Evolutionary conservation across 1,140 invertebrate species (phyloP).

Genomic region (Bemisia tabaci): DNA sequence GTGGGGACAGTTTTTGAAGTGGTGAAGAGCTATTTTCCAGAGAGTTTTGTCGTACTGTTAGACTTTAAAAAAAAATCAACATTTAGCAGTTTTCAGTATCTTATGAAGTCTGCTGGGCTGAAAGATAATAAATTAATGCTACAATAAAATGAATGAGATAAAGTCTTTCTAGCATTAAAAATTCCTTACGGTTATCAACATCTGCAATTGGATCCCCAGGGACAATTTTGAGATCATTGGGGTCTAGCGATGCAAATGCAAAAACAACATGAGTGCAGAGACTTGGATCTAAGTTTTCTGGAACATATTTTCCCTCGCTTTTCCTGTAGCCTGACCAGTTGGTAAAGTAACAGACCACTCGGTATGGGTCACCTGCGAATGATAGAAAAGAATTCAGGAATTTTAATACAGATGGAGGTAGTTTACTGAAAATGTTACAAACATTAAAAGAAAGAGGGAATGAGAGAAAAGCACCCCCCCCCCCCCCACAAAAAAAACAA

Average conservation of each 20-base stretch:
- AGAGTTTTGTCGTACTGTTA: no score
- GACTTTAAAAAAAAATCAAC: no score
- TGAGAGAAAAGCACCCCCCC: neutral
- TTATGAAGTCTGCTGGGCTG: no score
- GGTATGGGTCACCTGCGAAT: constrained; percentile 29
- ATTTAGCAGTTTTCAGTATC: no score
- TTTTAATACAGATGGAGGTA: neutral
- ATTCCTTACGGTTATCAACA: constrained; percentile 46
- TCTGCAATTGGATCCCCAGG: constrained; percentile 49
- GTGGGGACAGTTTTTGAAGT: no score
- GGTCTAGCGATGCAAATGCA: constrained; percentile 50
- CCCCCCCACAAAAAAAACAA: neutral
- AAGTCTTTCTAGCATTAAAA: no score
- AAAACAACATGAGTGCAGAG: constrained; percentile 63
- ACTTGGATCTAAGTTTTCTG: constrained; percentile 46
- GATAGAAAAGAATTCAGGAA: no score
- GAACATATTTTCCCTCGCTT: constrained; percentile 45
- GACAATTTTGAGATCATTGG: constrained; percentile 37
- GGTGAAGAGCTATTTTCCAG: no score
- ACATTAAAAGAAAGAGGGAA: neutral
- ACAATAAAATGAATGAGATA: no score
- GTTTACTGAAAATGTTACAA: neutral
- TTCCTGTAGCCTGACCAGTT: constrained; percentile 60
- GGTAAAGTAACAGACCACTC: constrained; percentile 59
- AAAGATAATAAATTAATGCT: no score